Percentiles rank a stretch among this genome's conserved stretches.
phyloP scores from a whole-genome alignment of 2,888 invertebrate genomes.

The Sthenelais limicola region DNA sequence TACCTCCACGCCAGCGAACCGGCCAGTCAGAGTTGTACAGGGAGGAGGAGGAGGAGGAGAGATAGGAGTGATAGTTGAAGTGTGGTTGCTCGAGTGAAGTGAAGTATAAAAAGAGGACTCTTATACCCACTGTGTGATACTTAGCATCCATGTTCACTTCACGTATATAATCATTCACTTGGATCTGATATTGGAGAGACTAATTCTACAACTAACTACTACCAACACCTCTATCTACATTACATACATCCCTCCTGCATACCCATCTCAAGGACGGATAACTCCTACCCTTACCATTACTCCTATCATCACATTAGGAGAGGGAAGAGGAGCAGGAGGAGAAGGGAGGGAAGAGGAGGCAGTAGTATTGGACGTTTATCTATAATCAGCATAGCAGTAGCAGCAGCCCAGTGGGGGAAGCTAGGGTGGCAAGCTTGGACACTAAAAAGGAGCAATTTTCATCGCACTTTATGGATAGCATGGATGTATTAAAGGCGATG shows the following conservation, averaged over 20 bases:
- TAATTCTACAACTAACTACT: no score
- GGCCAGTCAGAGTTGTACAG: background rate
- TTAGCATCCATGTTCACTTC: no score
- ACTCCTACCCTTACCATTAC: no score
- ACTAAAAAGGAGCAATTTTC: background rate
- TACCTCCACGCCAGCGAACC: no score
- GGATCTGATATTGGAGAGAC: no score
- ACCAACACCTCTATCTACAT: no score
- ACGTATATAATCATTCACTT: no score
- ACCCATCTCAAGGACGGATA: no score
- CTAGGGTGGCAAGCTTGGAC: background rate
- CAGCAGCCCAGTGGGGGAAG: background rate
- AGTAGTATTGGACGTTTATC: background rate
- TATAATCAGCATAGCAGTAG: no score
- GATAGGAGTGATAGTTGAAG: background rate
- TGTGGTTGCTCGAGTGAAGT: background rate
- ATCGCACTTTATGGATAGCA: background rate
- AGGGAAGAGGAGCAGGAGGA: background rate
- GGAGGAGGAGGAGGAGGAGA: background rate
- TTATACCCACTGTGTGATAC: no score
- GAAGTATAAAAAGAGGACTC: background rate
- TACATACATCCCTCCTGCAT: no score
- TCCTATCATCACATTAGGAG: no score
- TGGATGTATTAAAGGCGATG: constrained; percentile 10
- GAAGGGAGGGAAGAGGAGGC: background rate